Percentiles rank a stretch among this genome's conserved stretches.
These are phyloP conservation scores for Poicephalus meyeri DNA, from an alignment of 2,113 vertebrate species.

Conservation along the genomic window DNA sequence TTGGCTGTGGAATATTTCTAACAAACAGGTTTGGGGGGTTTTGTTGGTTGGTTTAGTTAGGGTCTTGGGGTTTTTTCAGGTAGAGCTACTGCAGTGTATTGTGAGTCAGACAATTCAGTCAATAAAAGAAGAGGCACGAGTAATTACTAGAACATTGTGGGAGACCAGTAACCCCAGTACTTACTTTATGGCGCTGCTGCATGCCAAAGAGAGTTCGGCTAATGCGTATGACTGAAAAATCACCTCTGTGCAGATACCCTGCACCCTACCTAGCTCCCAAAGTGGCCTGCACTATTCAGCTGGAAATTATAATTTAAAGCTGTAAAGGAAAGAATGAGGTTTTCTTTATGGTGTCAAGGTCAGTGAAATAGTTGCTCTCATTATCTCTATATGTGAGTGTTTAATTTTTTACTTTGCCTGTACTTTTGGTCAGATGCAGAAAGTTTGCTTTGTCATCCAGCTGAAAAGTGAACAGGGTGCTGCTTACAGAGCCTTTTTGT, in stretches of 20 bases:
- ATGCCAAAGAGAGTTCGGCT: neutral
- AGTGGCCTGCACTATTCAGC: neutral
- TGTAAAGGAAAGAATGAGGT: neutral
- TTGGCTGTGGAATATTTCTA: neutral
- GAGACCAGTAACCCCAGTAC: neutral
- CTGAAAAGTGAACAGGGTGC: neutral
- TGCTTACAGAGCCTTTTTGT: neutral
- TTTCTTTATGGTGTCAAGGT: neutral
- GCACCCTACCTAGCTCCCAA: neutral
- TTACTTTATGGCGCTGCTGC: neutral
- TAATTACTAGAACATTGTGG: neutral
- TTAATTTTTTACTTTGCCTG: neutral
- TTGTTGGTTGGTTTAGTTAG: neutral
- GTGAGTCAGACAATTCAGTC: neutral
- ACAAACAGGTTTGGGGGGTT: neutral
- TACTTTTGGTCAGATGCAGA: neutral
- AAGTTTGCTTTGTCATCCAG: accelerated
- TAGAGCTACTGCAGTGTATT: neutral
- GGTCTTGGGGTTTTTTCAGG: accelerated
- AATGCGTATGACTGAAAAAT: neutral
- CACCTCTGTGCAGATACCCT: accelerated
- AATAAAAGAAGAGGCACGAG: neutral
- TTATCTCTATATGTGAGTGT: accelerated
- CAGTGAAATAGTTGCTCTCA: neutral
- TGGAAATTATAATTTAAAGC: neutral